Evolutionary conservation across 1,140 invertebrate species (phyloP).

Genomic region (Apis mellifera): Amel_HAv3.1 CM009941.2:8768501-8769000

Average conservation of each 20-base stretch:
- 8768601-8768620: background rate
- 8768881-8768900: too few relatives aligned
- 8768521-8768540: conserved; percentile 1
- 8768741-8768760: background rate
- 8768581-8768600: background rate
- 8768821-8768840: background rate
- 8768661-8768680: background rate
- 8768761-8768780: background rate
- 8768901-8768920: too few relatives aligned
- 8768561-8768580: background rate
- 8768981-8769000: too few relatives aligned
- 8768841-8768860: too few relatives aligned
- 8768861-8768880: too few relatives aligned
- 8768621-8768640: background rate
- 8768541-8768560: conserved; percentile 2
- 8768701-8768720: too few relatives aligned
- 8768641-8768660: background rate
- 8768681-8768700: background rate
- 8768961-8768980: too few relatives aligned
- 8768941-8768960: too few relatives aligned
- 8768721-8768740: background rate
- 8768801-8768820: background rate
- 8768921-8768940: too few relatives aligned
- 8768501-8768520: background rate
- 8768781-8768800: background rate